Percentiles rank a stretch among this genome's conserved stretches.
Evolutionary conservation across 2,797 vertebrate species (phyloP).

Genomic region (Falco columbarius): DNA sequence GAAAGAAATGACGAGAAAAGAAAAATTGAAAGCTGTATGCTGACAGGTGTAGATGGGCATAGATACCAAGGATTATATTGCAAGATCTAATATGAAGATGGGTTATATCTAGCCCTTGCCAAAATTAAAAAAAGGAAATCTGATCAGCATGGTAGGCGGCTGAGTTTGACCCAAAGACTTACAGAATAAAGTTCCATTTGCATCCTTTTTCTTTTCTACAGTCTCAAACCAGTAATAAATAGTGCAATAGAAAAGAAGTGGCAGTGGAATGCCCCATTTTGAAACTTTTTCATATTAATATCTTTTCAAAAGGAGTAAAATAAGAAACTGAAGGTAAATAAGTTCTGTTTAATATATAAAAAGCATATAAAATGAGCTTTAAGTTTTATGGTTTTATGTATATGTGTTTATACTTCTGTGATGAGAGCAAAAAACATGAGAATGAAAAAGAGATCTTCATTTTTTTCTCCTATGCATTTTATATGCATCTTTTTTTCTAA

Average conservation of each 20-base stretch:
- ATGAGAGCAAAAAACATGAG: not conserved
- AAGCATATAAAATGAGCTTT: not conserved
- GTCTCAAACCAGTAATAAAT: constrained; percentile 16
- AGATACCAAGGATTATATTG: constrained; percentile 54
- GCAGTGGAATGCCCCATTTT: constrained; percentile 18
- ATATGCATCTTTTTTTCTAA: not conserved
- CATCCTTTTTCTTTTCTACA: constrained; percentile 21
- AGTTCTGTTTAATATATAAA: constrained; percentile 10
- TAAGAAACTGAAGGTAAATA: not conserved
- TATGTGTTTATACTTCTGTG: not conserved
- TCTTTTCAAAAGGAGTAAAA: constrained; percentile 41
- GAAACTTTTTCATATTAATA: constrained; percentile 21
- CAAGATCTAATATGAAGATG: constrained; percentile 41
- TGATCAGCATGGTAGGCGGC: not conserved
- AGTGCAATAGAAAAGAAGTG: not conserved
- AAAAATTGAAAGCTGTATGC: not conserved
- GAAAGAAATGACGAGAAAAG: not conserved
- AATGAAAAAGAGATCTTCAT: not conserved
- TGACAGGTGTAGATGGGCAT: constrained; percentile 51
- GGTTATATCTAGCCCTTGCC: not conserved
- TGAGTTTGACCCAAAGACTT: constrained; percentile 13
- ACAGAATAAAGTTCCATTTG: constrained; percentile 1
- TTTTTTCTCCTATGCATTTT: not conserved
- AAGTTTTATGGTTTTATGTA: constrained; percentile 11
- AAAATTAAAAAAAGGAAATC: constrained; percentile 41